Evolutionary conservation across 2,797 vertebrate genomes (phyloP).

Genomic region (Schizopygopsis pylzovi): DNA sequence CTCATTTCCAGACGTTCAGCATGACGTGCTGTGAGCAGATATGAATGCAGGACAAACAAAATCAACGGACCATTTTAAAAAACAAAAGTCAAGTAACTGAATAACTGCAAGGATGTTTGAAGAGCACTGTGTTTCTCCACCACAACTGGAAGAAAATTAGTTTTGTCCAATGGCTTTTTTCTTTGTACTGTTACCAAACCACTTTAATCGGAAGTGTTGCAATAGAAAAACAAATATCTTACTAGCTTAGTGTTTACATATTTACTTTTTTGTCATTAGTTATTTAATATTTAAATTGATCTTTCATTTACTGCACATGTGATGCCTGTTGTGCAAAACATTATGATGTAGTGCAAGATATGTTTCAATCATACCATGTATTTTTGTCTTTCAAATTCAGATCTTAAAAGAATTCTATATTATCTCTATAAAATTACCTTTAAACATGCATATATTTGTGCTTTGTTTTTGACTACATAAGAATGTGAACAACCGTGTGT

Average conservation of each 20-base stretch:
- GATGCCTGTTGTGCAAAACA: conserved; percentile 93
- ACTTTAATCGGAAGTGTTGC: conserved; percentile 97
- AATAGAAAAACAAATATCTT: conserved; percentile 90
- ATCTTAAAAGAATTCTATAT: conserved; percentile 80
- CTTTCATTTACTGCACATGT: conserved; percentile 97
- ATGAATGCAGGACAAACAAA: conserved; percentile 54
- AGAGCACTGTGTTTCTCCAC: conserved; percentile 89
- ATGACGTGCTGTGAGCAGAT: conserved; percentile 57
- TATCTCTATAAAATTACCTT: conserved; percentile 89
- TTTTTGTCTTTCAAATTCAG: conserved; percentile 99
- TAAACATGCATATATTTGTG: conserved; percentile 65
- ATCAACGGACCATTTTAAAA: conserved; percentile 81
- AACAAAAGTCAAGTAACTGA: conserved; percentile 67
- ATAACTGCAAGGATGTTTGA: conserved; percentile 75
- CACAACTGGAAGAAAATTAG: conserved; percentile 89
- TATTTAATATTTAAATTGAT: conserved; percentile 99
- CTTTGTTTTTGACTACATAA: conserved; percentile 7
- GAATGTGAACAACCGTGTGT: not conserved
- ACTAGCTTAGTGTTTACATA: conserved; percentile 98
- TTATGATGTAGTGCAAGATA: conserved; percentile 97
- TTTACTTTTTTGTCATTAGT: conserved; percentile 87
- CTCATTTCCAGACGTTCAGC: conserved; percentile 48
- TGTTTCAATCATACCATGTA: conserved; percentile 99
- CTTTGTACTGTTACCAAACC: conserved; percentile 97
- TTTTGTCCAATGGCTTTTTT: conserved; percentile 85